phyloP scores from a whole-genome alignment of 2,888 invertebrate genomes.

The Phragmatobia fuliginosa region DNA sequence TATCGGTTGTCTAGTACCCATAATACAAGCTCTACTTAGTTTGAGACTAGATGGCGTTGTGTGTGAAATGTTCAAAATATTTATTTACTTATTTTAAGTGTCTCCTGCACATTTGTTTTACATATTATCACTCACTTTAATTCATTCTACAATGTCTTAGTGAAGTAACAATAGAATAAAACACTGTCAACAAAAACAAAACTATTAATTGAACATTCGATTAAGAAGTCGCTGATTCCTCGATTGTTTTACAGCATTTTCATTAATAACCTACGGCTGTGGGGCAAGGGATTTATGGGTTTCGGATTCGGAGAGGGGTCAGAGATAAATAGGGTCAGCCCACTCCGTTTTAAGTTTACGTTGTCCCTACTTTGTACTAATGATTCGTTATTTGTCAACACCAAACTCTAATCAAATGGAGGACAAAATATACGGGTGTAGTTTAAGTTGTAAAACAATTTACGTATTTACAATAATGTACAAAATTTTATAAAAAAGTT shows the following conservation, averaged over 20 bases:
- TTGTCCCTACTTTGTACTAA: conserved; percentile 1
- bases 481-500: background rate
- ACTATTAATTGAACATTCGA: background rate
- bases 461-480: background rate
- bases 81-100: no score
- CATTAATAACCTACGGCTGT: background rate
- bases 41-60: no score
- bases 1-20: no score
- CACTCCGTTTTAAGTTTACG: background rate
- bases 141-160: background rate
- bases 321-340: conserved; percentile 2
- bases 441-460: background rate
- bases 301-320: conserved; percentile 8
- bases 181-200: background rate
- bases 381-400: conserved; percentile 7
- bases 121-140: background rate
- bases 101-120: no score
- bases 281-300: background rate
- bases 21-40: no score
- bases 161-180: background rate
- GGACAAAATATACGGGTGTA: background rate
- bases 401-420: background rate
- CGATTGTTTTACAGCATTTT: background rate
- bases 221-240: background rate
- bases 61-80: no score